Percentiles rank a stretch among this genome's conserved stretches.
phyloP scores from a whole-genome alignment of 2,888 invertebrate species.

The Cataglyphis rosenhaueri region DNA sequence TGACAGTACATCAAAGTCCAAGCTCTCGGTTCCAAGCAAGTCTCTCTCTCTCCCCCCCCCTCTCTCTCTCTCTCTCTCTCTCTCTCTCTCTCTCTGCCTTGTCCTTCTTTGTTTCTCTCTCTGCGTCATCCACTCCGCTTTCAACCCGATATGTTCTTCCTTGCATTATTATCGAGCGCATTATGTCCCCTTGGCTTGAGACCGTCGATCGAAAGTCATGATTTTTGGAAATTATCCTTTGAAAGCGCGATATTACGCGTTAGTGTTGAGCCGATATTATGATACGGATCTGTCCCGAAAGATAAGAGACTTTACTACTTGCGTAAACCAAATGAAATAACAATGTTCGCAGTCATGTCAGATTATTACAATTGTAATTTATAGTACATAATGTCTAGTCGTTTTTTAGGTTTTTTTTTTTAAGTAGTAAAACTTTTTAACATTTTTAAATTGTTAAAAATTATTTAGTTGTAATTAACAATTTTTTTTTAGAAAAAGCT shows the following conservation, averaged over 20 bases:
- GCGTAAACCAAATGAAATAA: background rate
- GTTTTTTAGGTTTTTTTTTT: background rate
- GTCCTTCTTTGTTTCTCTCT: constrained; percentile 32
- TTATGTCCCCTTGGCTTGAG: constrained; percentile 27
- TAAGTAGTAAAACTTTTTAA: background rate
- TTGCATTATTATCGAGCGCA: constrained; percentile 71
- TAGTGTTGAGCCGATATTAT: background rate
- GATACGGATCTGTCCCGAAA: background rate
- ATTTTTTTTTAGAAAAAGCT: background rate
- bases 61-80: constrained; percentile 22
- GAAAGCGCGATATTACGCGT: background rate
- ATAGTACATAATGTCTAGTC: background rate
- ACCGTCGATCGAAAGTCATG: constrained; percentile 44
- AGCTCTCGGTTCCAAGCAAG: constrained; percentile 67
- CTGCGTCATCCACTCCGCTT: constrained; percentile 40
- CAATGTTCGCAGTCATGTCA: background rate
- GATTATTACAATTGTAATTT: background rate
- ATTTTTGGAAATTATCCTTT: constrained; percentile 17
- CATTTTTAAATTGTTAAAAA: background rate
- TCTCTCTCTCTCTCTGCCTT: constrained; percentile 43
- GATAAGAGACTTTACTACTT: background rate
- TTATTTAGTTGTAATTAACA: background rate
- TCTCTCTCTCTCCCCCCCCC: constrained; percentile 26
- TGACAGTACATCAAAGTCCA: constrained; percentile 83
- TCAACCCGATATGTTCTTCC: constrained; percentile 70